A percentile compares a stretch with the other conserved stretches of the same genome.
Evolutionary conservation across 1,140 invertebrate species (phyloP).

Genomic region (Xylocopa sonorina): DNA sequence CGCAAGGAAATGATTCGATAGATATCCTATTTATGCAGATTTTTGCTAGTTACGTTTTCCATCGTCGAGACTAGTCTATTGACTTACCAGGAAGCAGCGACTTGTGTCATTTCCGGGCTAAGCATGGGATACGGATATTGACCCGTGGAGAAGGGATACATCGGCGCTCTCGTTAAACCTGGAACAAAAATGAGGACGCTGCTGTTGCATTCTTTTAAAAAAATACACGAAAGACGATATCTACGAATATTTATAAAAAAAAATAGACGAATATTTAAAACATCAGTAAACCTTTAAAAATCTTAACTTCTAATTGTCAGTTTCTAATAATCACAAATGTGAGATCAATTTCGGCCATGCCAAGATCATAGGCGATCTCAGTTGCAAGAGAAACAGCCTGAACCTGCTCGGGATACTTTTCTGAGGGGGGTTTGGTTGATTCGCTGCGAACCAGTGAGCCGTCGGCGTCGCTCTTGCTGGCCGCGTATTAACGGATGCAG

Average conservation of each 20-base stretch:
- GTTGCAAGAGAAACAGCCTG: not conserved
- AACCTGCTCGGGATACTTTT: constrained; percentile 11
- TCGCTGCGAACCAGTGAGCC: not conserved
- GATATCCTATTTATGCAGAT: too few species aligned
- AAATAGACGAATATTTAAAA: not conserved
- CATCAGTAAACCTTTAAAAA: too few species aligned
- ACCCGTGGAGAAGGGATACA: constrained; percentile 93
- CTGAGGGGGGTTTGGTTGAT: not conserved
- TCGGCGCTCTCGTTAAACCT: constrained; percentile 94
- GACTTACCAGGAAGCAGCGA: constrained; percentile 95
- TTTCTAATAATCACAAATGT: not conserved
- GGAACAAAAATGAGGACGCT: constrained; percentile 76
- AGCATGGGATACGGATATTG: constrained; percentile 97
- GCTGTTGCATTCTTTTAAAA: not conserved
- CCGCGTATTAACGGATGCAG: constrained; percentile 64
- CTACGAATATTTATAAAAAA: not conserved
- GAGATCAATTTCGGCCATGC: not conserved
- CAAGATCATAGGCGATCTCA: not conserved
- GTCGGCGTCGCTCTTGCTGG: not conserved
- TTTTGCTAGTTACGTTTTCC: constrained; percentile 17
- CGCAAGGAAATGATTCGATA: too few species aligned
- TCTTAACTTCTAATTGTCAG: too few species aligned
- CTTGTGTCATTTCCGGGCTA: constrained; percentile 96
- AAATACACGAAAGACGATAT: not conserved
- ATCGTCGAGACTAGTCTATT: constrained; percentile 3